phyloP scores from a whole-genome alignment of 1,140 invertebrate genomes.

The Eumaeus atala region DNA sequence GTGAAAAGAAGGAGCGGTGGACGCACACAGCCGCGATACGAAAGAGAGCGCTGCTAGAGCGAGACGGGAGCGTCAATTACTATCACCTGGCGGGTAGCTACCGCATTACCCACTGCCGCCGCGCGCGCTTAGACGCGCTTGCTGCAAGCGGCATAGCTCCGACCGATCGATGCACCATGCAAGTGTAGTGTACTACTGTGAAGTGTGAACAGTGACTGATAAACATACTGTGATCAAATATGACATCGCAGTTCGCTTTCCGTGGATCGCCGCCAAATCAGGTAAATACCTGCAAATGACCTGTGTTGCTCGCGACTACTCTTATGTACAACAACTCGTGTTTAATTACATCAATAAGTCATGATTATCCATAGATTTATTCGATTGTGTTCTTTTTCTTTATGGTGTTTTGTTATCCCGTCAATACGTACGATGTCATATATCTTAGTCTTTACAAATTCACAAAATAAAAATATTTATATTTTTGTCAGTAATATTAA shows the following conservation, averaged over 20 bases:
- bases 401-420: too few species aligned
- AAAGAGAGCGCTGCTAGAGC: constrained; percentile 52
- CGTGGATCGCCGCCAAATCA: constrained; percentile 64
- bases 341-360: too few species aligned
- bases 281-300: constrained; percentile 33
- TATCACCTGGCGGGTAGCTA: constrained; percentile 70
- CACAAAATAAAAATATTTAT: too few species aligned
- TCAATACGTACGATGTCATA: too few species aligned
- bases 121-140: constrained; percentile 64
- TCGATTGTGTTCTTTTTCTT: too few species aligned
- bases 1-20: constrained; percentile 66
- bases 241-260: constrained; percentile 68
- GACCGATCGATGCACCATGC: constrained; percentile 17
- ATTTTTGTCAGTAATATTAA: too few species aligned
- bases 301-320: too few species aligned
- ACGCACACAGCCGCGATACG: constrained; percentile 39
- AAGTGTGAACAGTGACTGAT: constrained; percentile 61
- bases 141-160: constrained; percentile 33
- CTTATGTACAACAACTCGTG: too few species aligned
- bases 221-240: constrained; percentile 54
- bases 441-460: too few species aligned
- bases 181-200: constrained; percentile 41
- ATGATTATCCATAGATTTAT: too few species aligned
- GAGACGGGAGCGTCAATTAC: constrained; percentile 68
- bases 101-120: constrained; percentile 69